Percentiles rank a stretch among this genome's conserved stretches.
Conservation (phyloP, 2,113 vertebrate genomes). For the Sturnira hondurensis region DNA sequence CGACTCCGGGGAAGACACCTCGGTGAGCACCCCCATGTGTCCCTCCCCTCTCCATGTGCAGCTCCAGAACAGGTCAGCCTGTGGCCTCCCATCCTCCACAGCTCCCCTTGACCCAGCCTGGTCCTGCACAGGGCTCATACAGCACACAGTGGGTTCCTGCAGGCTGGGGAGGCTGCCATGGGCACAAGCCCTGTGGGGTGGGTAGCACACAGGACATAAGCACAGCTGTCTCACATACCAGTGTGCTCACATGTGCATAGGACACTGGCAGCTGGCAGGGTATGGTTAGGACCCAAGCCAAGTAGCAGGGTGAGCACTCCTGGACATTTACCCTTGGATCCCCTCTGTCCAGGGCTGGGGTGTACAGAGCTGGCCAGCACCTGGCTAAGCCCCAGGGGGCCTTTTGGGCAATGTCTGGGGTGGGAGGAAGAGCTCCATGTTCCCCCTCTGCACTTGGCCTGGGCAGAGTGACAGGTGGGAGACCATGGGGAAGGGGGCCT, state of each 20-base stretch:
- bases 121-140: background rate
- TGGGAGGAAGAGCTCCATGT: too few relatives aligned
- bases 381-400: background rate
- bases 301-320: background rate
- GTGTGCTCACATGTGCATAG: background rate
- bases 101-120: background rate
- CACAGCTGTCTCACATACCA: background rate
- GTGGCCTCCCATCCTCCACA: background rate
- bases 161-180: background rate
- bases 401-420: background rate
- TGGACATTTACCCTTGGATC: fast-evolving
- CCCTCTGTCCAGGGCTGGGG: background rate
- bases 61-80: background rate
- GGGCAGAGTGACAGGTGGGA: background rate
- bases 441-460: background rate
- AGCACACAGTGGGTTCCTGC: background rate
- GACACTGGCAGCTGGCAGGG: background rate
- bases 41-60: background rate
- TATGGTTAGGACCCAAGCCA: background rate
- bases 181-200: background rate
- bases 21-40: constrained; percentile 79
- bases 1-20: constrained; percentile 78
- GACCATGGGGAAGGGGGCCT: background rate
- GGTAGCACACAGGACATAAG: background rate
- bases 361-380: background rate